Evolutionary conservation across 2,888 invertebrate species (phyloP).

Genomic region (Hydrotaea cyrtoneurina): DNA sequence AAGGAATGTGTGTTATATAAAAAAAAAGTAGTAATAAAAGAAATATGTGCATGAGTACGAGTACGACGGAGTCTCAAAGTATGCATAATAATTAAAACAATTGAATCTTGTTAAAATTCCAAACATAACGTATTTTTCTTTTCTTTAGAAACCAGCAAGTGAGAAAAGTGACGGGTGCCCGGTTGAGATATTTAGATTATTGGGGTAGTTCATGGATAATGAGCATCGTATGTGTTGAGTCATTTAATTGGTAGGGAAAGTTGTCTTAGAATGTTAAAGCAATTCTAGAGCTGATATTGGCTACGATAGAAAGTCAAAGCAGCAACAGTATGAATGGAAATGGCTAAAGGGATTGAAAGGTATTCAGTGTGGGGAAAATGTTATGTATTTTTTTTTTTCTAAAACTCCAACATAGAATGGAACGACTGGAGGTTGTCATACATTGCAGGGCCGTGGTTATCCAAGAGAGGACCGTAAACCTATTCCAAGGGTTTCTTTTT

Average conservation of each 20-base stretch:
- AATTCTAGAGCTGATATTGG: too few species aligned
- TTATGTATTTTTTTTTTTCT: too few species aligned
- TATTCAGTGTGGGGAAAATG: too few species aligned
- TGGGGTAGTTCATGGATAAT: constrained; percentile 20
- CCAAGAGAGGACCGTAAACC: too few species aligned
- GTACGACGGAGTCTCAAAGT: not conserved
- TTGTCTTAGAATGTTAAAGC: not conserved
- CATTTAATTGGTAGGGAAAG: not conserved
- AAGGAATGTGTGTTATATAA: constrained; percentile 23
- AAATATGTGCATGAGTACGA: not conserved
- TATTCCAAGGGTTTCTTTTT: too few species aligned
- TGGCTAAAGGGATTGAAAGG: too few species aligned
- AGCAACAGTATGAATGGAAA: too few species aligned
- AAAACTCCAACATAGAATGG: too few species aligned
- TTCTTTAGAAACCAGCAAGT: not conserved
- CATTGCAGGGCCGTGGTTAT: too few species aligned
- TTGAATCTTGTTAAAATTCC: constrained; percentile 24
- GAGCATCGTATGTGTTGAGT: not conserved
- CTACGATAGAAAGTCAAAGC: too few species aligned
- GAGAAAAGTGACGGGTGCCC: not conserved
- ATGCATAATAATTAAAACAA: constrained; percentile 8
- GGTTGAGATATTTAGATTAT: constrained; percentile 16
- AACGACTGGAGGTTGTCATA: too few species aligned
- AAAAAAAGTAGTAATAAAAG: not conserved
- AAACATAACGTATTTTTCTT: not conserved